Base-by-base conservation (phyloP, 2,113 vertebrate species). In the Phalacrocorax brasilianus region DNA sequence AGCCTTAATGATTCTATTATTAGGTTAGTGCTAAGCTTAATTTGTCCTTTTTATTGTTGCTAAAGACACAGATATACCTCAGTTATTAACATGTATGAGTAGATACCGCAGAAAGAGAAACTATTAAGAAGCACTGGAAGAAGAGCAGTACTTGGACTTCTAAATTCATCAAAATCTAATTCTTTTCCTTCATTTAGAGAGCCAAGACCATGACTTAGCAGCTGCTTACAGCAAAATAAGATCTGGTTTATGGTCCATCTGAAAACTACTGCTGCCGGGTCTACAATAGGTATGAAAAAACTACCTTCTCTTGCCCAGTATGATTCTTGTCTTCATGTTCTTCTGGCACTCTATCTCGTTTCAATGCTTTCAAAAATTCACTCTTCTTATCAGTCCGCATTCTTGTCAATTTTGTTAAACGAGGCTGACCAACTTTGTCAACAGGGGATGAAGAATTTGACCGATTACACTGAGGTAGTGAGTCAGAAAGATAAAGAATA, bases 381-480 rank as follows among this genome's bases (percentile, higher is more conserved):
- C 98, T 98, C 92, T 98, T 98, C 90, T 97, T 98, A 97, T 98
- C 97, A 35, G 97, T 96, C 38, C 97, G 94, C 92, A 96, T 98
- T 78, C 98, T 98, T 28, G 98, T 98, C 95, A 98, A 91, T 96
- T 98, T 98, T 94, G 96, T 98, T 94, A 98, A 96, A 62, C 97
- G 97, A 91, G 97, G 98, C 65, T 98, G 98, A 94, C 92, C 97
- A 88, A 97, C 95, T 97, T 97, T 98, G 85, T 98, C 98, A 94
- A 98, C 95, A 85, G 98, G 98, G 13, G 98, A 98, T 73, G 97
- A 98, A 50, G 98, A 98, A 97, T 97, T 98, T 90, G 98, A 98
- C 53, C 97, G 81, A 95, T 97, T 98, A 95, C 81, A 97, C 98
- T 98, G 89, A 65, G 2, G 12, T 1, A 65, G 4, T 7, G 82